Base-by-base conservation (phyloP, 2,888 invertebrate genomes). In the Synergus japonicus region DNA sequence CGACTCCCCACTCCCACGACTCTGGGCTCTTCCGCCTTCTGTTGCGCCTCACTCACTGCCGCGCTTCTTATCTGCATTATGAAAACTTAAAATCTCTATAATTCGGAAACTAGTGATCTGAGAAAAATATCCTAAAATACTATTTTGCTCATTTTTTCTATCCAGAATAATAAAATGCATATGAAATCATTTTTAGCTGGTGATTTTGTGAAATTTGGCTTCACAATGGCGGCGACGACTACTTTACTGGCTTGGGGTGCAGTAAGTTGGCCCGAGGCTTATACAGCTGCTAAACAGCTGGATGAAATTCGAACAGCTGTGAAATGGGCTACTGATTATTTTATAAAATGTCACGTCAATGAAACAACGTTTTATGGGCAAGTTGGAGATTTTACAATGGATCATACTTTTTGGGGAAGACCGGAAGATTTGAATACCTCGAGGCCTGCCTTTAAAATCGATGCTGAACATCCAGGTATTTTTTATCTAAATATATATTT, bases 351-450 rank as follows among this genome's bases (percentile, higher is more conserved):
- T 85, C 94, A 94, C 89, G 92, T 93, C 13, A 91, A 91, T 67
- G 93, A 93, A 12, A 90, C 92, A 81, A 94, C 93, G 78, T 91
- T 94, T 67, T 94, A 94, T 85, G 94, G 93, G 0, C 94, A 94
- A 91, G 94, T 94, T 22, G 94, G 94, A 1, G 93, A 94, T 86
- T 95, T 94, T 78, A 88, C 91, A 22, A 86, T 92, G 15, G 95
- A 95, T 86, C 95, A 95, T 85, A 89, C 91, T 0, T 94, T 92
- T 87, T 95, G 95, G 95, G 94, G 94, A 2, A 91, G 95, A 76
- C 94, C 95, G 4, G 95, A 95, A 88, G 94, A 95, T 69, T 92
- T 94, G 89, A 94, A 93, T 79, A 94, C 93, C 90, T 91, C 92
- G 1, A 91, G 95, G 80, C 94, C 95, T 2, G 93, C 94, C 5